Conservation (phyloP, 2,113 vertebrate species). For the Panthera tigris region DNA sequence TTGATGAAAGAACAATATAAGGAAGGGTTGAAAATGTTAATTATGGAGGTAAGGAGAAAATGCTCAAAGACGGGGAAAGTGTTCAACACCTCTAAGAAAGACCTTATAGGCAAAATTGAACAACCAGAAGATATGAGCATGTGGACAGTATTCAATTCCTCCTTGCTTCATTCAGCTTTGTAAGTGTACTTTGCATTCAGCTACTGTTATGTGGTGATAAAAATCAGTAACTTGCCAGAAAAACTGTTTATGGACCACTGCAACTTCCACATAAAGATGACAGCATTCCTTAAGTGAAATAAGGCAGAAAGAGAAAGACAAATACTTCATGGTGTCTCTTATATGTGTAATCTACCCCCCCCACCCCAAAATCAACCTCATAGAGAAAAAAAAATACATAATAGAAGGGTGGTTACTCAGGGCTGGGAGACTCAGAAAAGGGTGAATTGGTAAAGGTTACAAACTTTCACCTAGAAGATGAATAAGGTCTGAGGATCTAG, state of each 20-base stretch:
- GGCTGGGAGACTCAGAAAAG: background rate
- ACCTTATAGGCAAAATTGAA: background rate
- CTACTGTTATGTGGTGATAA: background rate
- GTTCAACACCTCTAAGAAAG: background rate
- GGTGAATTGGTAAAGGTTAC: background rate
- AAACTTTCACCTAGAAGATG: background rate
- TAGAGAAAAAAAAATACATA: background rate
- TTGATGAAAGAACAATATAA: background rate
- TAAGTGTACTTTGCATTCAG: background rate
- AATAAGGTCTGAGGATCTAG: background rate
- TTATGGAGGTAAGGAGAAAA: background rate
- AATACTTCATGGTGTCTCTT: background rate
- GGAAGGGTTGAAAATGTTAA: background rate
- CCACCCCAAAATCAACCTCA: background rate
- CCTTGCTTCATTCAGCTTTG: background rate
- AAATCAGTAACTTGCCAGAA: constrained; percentile 7
- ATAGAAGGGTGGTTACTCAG: background rate
- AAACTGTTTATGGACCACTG: background rate
- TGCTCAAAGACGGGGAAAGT: background rate
- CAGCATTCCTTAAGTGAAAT: background rate
- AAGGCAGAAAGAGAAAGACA: background rate
- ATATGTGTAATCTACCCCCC: background rate
- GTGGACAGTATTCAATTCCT: accelerated
- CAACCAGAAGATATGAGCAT: accelerated
- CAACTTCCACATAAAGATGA: background rate